Evolutionary conservation across 2,888 invertebrate genomes (phyloP).

Genomic region (Orchestes rusci): DNA sequence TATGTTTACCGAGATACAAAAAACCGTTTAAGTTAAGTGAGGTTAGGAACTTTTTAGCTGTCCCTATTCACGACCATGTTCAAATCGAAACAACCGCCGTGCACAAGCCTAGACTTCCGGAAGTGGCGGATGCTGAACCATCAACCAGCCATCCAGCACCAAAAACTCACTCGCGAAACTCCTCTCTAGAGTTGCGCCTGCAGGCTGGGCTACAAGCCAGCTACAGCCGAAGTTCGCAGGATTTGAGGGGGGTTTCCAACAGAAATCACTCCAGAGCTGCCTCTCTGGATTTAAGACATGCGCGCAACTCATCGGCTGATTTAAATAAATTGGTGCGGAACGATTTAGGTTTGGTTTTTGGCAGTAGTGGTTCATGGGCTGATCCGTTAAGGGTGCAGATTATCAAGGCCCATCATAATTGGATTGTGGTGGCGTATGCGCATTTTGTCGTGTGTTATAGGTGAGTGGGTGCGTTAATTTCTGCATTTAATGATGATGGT

Average conservation of each 20-base stretch:
- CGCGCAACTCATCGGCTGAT: conserved; percentile 67
- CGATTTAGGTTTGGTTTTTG: conserved; percentile 65
- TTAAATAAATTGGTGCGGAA: conserved; percentile 64
- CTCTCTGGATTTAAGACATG: conserved; percentile 70
- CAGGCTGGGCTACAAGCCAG: conserved; percentile 41
- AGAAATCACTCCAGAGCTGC: conserved; percentile 74
- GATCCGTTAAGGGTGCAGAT: conserved; percentile 86
- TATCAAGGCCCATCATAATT: conserved; percentile 95
- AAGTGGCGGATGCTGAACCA: no score
- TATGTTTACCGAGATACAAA: no score
- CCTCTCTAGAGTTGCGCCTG: conserved; percentile 69
- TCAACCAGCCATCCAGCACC: no score
- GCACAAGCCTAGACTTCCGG: conserved; percentile 38
- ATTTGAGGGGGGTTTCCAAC: conserved; percentile 42
- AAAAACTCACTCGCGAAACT: conserved; percentile 69
- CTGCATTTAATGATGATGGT: conserved; percentile 5
- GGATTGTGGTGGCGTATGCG: conserved; percentile 94
- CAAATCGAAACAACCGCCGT: conserved; percentile 34
- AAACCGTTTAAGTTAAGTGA: no score
- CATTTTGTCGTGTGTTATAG: conserved; percentile 93
- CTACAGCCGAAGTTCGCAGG: conserved; percentile 45
- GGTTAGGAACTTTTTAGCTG: no score
- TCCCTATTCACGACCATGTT: conserved; percentile 54
- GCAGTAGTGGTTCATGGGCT: conserved; percentile 56
- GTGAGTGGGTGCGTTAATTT: conserved; percentile 46